Base-by-base conservation (phyloP, 2,888 invertebrate genomes). In the Xestia xanthographa region DNA sequence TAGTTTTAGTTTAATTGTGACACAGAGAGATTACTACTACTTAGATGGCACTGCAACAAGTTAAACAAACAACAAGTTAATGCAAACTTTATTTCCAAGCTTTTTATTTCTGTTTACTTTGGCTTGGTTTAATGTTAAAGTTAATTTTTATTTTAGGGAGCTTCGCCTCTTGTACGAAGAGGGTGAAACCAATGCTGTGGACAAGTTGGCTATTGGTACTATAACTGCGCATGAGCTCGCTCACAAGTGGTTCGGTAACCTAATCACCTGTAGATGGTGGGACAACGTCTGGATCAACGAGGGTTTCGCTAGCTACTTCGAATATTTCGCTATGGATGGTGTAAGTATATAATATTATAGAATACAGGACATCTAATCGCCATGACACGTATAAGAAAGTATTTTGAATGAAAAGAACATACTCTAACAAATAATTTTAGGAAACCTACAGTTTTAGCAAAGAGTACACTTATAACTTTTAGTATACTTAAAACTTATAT, bases 201-300 rank as follows among this genome's bases (percentile, higher is more conserved):
- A 96, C 79, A 95, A 94, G 83, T 92, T 95, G 92, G 77, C 90
- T 78, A 96, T 97, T 63, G 97, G 94, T 2, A 97, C 96, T 0
- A 96, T 97, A 60, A 95, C 97, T 22, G 95, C 97, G 0, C 97
- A 97, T 86, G 97, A 97, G 88, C 94, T 97, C 38, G 96, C 97
- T 0, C 98, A 99, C 92, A 98, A 98, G 94, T 98, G 98, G 98
- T 98, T 98, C 89, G 98, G 98, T 1, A 97, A 98, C 92, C 95
- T 97, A 56, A 97, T 98, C 34, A 97, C 98, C 1, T 97, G 97
- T 45, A 94, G 97, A 77, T 98, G 98, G 98, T 98, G 98, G 98
- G 96, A 97, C 66, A 97, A 97, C 77, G 96, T 97, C 0, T 98
- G 98, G 98, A 95, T 98, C 22, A 98, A 98, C 90, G 98, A 98